phyloP scores from a whole-genome alignment of 2,113 vertebrate genomes.

The Epinephelus lanceolatus region DNA sequence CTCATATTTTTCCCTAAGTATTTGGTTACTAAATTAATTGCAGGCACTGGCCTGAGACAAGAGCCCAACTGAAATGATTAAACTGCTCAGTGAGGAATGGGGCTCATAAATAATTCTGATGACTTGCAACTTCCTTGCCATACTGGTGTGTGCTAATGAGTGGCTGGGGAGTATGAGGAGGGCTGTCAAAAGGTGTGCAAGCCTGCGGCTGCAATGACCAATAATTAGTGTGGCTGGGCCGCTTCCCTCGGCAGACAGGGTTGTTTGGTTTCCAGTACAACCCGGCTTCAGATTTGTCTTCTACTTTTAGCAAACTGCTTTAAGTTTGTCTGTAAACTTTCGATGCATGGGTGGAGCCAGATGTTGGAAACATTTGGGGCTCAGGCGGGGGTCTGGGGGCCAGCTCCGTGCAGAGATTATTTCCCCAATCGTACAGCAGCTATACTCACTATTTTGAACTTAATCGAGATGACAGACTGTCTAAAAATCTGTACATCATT shows the following conservation, averaged over 20 bases:
- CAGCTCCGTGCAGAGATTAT: too few species aligned
- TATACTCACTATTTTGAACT: too few species aligned
- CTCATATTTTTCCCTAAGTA: neutral
- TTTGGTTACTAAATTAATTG: neutral
- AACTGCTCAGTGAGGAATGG: conserved; percentile 9
- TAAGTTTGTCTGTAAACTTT: conserved; percentile 2
- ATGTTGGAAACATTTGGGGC: too few species aligned
- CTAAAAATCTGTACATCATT: too few species aligned
- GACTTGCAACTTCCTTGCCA: conserved; percentile 27
- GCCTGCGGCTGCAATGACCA: neutral
- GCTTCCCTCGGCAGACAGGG: neutral
- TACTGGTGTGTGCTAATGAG: conserved; percentile 37
- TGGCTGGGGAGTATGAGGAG: conserved; percentile 25
- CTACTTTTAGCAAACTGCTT: neutral
- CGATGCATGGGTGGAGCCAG: neutral
- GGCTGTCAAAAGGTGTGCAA: conserved; percentile 24
- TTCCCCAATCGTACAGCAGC: too few species aligned
- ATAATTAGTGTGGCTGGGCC: conserved; percentile 13
- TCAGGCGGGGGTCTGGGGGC: too few species aligned
- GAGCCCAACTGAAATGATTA: conserved; percentile 22
- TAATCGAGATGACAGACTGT: too few species aligned
- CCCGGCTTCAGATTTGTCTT: neutral
- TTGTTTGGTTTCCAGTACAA: neutral
- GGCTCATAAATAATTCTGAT: conserved; percentile 51
- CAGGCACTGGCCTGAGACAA: conserved; percentile 8